phyloP scores from a whole-genome alignment of 2,113 vertebrate species.

The Thunnus maccoyii region DNA sequence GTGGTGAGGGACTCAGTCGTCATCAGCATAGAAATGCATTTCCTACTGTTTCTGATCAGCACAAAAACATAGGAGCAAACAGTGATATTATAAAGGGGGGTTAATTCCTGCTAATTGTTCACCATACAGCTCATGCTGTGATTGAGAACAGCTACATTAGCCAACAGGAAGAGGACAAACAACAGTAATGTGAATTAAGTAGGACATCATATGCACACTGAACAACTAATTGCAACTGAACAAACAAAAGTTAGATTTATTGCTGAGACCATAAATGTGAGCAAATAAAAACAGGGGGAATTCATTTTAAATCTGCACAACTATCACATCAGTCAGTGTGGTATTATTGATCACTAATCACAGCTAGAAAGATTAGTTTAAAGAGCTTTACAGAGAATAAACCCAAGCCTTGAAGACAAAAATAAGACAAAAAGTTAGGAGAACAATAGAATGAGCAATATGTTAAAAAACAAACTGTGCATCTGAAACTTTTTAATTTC shows the following conservation, averaged over 20 bases:
- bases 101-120: conserved; percentile 68
- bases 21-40: conserved; percentile 61
- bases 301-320: conserved; percentile 25
- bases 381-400: too few relatives aligned
- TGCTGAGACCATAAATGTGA: conserved; percentile 12
- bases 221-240: not conserved
- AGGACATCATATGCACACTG: conserved; percentile 41
- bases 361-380: not conserved
- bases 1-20: conserved; percentile 20
- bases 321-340: conserved; percentile 32
- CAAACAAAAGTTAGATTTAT: not conserved
- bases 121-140: conserved; percentile 48
- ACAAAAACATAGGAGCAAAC: not conserved
- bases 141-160: conserved; percentile 67
- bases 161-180: conserved; percentile 55
- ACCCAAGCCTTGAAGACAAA: too few relatives aligned
- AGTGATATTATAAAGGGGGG: conserved; percentile 38
- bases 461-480: too few relatives aligned
- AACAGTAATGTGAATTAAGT: conserved; percentile 46
- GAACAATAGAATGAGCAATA: too few relatives aligned
- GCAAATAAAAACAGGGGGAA: conserved; percentile 3
- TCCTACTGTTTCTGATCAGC: conserved; percentile 59
- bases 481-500: too few relatives aligned
- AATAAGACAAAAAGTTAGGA: too few relatives aligned
- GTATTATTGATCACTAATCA: conserved; percentile 30